These are phyloP conservation scores for Anolis carolinensis DNA, from an alignment of 2,113 vertebrate genomes.

Conservation along the genomic window DNA sequence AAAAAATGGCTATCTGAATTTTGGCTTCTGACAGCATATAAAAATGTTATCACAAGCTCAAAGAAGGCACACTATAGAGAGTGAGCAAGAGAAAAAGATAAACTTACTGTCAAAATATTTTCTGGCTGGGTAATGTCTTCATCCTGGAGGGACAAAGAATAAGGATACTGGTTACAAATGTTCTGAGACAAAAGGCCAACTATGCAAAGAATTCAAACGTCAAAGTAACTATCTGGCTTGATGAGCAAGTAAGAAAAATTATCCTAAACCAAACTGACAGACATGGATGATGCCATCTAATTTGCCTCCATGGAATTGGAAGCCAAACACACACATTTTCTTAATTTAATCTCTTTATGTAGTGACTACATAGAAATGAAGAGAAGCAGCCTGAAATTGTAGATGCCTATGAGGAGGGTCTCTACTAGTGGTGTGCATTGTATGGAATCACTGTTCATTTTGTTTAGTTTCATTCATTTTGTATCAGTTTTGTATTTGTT, in stretches of 20 bases:
- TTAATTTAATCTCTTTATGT: neutral
- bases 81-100: neutral
- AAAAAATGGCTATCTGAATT: too few species aligned
- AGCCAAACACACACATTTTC: neutral
- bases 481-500: too few species aligned
- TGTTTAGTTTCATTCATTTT: too few species aligned
- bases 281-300: neutral
- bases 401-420: neutral
- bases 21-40: too few species aligned
- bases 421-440: too few species aligned
- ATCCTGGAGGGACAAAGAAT: constrained; percentile 64
- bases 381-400: neutral
- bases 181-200: neutral
- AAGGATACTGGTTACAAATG: neutral
- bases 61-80: neutral
- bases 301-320: neutral
- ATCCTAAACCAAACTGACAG: neutral
- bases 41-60: neutral
- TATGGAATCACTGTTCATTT: too few species aligned
- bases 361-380: neutral
- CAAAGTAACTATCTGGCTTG: neutral
- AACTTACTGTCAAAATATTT: constrained; percentile 69
- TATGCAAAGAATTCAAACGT: neutral
- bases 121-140: constrained; percentile 81
- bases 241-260: neutral